Percentiles rank a stretch among this genome's conserved stretches.
Conservation (phyloP, 2,888 invertebrate genomes). For the Glaucopsyche alexis region DNA sequence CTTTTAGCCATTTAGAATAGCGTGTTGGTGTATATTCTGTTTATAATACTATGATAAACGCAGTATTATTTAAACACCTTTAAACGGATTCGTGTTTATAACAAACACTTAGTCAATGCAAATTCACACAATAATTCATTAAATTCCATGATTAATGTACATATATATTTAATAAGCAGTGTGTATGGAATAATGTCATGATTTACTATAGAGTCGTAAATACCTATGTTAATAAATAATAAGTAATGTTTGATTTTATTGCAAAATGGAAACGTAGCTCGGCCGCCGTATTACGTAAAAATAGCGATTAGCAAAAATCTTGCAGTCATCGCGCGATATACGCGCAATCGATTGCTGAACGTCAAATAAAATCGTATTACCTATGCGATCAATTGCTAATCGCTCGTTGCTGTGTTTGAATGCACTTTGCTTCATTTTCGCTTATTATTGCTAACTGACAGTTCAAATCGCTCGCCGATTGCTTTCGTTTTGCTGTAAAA, state of each 20-base stretch:
- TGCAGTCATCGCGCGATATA: no score
- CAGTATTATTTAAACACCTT: constrained; percentile 8
- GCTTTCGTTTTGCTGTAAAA: no score
- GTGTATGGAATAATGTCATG: constrained; percentile 55
- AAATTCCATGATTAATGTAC: constrained; percentile 51
- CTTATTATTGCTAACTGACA: no score
- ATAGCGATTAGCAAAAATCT: no score
- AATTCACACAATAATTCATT: constrained; percentile 40
- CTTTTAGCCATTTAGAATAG: not conserved
- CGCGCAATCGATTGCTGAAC: no score
- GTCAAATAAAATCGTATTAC: no score
- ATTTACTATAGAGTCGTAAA: constrained; percentile 67
- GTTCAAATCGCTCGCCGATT: no score
- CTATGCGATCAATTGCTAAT: no score
- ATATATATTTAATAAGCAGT: constrained; percentile 44
- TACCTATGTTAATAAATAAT: constrained; percentile 69
- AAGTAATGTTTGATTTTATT: constrained; percentile 64
- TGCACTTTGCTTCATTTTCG: no score
- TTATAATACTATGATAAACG: not conserved
- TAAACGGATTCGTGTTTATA: constrained; percentile 15
- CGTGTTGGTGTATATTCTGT: constrained; percentile 1
- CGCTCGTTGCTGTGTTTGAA: no score
- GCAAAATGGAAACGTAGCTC: constrained; percentile 64
- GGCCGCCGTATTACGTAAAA: no score
- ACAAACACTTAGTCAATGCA: constrained; percentile 13